Percentiles rank a stretch among this genome's conserved stretches.
Conservation (phyloP, 2,113 vertebrate species). For the Chelonoidis abingdonii region DNA sequence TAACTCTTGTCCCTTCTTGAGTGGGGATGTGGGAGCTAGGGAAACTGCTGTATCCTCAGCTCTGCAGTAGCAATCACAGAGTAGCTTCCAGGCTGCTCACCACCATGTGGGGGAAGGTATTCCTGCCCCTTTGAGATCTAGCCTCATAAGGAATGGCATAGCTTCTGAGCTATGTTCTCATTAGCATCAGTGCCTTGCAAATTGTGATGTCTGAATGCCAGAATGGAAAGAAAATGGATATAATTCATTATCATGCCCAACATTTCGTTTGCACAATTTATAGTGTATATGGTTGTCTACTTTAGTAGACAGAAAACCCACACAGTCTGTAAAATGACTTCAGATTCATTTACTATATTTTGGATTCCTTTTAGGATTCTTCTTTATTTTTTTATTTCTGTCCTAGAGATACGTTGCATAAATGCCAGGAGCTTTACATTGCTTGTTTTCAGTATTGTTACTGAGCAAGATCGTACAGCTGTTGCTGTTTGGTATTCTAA, state of each 20-base stretch:
- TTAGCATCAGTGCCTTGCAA: background rate
- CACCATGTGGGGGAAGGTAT: background rate
- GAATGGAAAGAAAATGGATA: background rate
- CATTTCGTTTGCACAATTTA: background rate
- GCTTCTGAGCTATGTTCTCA: background rate
- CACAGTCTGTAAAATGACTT: background rate
- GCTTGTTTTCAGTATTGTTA: background rate
- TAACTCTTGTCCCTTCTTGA: background rate
- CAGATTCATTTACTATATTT: background rate
- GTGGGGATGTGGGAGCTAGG: background rate
- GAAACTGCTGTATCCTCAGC: fast-evolving
- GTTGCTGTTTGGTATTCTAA: background rate
- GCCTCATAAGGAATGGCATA: background rate
- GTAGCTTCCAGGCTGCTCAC: background rate
- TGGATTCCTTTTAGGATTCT: background rate
- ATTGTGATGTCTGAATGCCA: background rate
- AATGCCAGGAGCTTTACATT: background rate
- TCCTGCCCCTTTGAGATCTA: background rate
- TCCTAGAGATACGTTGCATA: background rate
- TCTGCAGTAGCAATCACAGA: background rate
- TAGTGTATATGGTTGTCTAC: background rate
- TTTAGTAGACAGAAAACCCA: background rate
- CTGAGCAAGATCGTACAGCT: background rate
- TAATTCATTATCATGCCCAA: background rate
- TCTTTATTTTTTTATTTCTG: background rate